A percentile compares a stretch with the other conserved stretches of the same genome.
Evolutionary conservation across 2,888 invertebrate species (phyloP).

Genomic region (Tetragonula carbonaria): DNA sequence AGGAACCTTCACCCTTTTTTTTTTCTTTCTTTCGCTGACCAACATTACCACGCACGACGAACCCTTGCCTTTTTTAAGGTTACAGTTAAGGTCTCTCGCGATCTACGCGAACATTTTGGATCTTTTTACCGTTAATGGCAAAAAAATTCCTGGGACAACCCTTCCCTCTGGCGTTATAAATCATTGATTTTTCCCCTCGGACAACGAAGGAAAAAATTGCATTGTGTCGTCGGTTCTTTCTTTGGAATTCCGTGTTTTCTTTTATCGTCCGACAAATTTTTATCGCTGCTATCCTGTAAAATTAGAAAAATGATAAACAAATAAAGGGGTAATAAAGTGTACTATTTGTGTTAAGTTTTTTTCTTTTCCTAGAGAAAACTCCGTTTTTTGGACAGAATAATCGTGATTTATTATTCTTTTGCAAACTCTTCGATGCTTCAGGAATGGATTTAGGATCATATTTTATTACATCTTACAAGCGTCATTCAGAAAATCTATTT

Average conservation of each 20-base stretch:
- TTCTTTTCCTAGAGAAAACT: neutral
- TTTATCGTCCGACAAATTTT: slow-evolving; percentile 35
- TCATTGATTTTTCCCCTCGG: slow-evolving; percentile 19
- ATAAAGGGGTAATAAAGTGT: neutral
- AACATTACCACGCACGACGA: slow-evolving; percentile 29
- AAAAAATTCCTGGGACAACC: slow-evolving; percentile 1
- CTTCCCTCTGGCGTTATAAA: slow-evolving; percentile 36
- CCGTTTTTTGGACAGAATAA: no score
- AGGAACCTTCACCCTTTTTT: slow-evolving; percentile 10
- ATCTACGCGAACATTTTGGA: neutral
- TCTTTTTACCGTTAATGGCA: slow-evolving; percentile 28
- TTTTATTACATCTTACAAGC: no score
- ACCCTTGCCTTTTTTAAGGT: slow-evolving; percentile 54
- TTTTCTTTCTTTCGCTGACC: slow-evolving; percentile 47
- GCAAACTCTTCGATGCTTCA: neutral
- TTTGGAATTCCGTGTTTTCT: neutral
- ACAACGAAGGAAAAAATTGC: neutral
- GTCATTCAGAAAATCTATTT: no score
- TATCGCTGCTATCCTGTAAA: neutral
- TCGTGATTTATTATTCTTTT: slow-evolving; percentile 1
- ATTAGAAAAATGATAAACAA: neutral
- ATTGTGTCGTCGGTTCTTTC: neutral
- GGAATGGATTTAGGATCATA: no score
- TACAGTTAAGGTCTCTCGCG: slow-evolving; percentile 54
- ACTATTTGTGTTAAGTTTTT: neutral